Conservation (phyloP, 2,888 invertebrate species). For the Diploptera punctata region DNA sequence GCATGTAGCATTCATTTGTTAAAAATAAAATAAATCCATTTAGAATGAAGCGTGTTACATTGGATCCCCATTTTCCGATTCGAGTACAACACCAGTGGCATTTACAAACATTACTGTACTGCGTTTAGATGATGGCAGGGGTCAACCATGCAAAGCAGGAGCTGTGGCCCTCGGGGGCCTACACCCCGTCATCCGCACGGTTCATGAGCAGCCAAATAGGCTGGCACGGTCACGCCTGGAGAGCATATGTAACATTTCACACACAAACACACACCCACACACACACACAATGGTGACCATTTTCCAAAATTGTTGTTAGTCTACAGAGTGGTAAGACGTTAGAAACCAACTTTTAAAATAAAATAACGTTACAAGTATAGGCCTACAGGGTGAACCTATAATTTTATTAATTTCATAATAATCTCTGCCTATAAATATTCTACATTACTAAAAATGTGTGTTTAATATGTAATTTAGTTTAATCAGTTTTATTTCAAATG, state of each 20-base stretch:
- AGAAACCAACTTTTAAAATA: no score
- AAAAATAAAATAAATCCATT: no score
- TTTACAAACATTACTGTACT: conserved; percentile 8
- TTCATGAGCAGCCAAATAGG: conserved; percentile 29
- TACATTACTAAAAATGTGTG: no score
- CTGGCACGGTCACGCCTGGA: conserved; percentile 21
- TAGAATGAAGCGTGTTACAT: no score
- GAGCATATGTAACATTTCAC: conserved; percentile 22
- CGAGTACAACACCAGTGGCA: conserved; percentile 18
- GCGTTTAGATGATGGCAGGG: neutral
- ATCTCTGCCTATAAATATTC: no score
- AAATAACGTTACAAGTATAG: no score
- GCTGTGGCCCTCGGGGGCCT: neutral
- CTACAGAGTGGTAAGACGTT: no score
- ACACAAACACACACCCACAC: neutral
- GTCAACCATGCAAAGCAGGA: conserved; percentile 10
- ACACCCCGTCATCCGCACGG: conserved; percentile 1
- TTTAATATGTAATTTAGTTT: no score
- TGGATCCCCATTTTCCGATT: neutral
- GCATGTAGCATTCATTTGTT: no score
- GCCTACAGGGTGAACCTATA: no score
- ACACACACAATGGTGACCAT: neutral
- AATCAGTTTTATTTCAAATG: no score
- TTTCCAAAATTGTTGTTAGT: neutral
- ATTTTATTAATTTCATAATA: no score